phyloP scores from a whole-genome alignment of 2,888 invertebrate genomes.

The Junonia oenone region DNA sequence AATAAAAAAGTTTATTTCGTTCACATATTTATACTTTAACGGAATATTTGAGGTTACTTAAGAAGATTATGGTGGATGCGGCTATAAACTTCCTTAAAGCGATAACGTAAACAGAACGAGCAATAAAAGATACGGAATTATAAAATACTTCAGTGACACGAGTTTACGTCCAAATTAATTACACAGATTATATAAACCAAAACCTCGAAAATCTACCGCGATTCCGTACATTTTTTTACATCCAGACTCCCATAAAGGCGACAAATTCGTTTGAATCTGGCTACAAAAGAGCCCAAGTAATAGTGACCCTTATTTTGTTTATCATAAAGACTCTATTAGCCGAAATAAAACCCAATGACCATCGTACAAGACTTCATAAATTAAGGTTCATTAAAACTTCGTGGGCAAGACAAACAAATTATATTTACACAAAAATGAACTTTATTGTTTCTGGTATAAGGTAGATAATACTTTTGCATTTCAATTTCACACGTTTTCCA shows the following conservation, averaged over 20 bases:
- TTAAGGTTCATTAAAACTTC: slow-evolving; percentile 68
- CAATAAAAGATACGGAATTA: slow-evolving; percentile 27
- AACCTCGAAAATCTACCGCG: slow-evolving; percentile 40
- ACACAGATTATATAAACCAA: slow-evolving; percentile 56
- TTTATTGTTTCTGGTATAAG: slow-evolving; percentile 40
- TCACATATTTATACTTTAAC: neutral
- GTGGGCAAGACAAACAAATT: slow-evolving; percentile 41
- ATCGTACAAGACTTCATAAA: slow-evolving; percentile 47
- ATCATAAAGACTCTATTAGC: slow-evolving; percentile 6
- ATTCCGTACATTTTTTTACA: slow-evolving; percentile 48
- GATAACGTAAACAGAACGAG: slow-evolving; percentile 22
- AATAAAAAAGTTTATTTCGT: neutral
- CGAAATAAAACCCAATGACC: neutral
- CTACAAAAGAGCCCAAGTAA: neutral
- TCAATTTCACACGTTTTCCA: slow-evolving; percentile 47
- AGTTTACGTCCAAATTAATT: slow-evolving; percentile 52
- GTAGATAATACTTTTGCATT: slow-evolving; percentile 40
- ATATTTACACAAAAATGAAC: slow-evolving; percentile 50
- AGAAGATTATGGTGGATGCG: slow-evolving; percentile 6
- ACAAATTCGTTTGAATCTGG: slow-evolving; percentile 49
- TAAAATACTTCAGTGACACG: slow-evolving; percentile 25
- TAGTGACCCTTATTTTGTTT: slow-evolving; percentile 1
- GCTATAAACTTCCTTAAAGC: slow-evolving; percentile 25
- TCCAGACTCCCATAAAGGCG: slow-evolving; percentile 56
- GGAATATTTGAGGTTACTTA: slow-evolving; percentile 17